These are phyloP conservation scores for Heteropelma amictum DNA, from an alignment of 2,888 invertebrate species.

Conservation along the genomic window DNA sequence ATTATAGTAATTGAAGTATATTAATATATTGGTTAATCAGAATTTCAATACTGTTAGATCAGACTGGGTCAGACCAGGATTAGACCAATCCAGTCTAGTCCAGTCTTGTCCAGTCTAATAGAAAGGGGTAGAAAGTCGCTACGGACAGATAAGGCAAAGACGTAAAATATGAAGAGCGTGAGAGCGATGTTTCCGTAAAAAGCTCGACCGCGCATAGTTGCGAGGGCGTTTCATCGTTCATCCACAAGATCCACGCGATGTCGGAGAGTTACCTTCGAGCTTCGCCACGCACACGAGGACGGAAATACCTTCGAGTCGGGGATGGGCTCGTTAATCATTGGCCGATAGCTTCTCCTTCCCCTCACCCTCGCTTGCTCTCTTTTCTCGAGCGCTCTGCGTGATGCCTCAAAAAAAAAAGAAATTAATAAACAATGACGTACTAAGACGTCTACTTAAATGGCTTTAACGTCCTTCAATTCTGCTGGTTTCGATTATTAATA, in stretches of 20 bases:
- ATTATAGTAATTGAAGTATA: no score
- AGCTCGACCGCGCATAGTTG: no score
- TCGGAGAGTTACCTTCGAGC: not conserved
- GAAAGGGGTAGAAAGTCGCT: no score
- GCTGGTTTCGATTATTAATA: not conserved
- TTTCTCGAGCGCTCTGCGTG: not conserved
- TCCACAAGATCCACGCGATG: slow-evolving; percentile 2
- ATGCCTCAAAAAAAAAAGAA: not conserved
- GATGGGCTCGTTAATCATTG: slow-evolving; percentile 62
- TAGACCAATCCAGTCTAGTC: no score
- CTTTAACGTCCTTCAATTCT: not conserved
- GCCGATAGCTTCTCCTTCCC: slow-evolving; percentile 48
- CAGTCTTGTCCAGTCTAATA: no score
- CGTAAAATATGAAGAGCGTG: no score
- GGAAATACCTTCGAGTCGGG: slow-evolving; percentile 63
- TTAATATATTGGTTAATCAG: no score
- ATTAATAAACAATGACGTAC: not conserved
- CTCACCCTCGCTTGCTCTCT: no score
- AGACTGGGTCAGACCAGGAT: no score
- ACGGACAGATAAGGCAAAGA: no score
- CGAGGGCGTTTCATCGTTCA: slow-evolving; percentile 26
- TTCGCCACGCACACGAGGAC: slow-evolving; percentile 44
- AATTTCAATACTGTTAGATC: no score
- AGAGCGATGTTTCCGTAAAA: no score
- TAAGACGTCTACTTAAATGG: not conserved